Evolutionary conservation across 2,113 vertebrate species (phyloP), one percentile per base, ranked within the genome.

Genomic region (Mus musculus): DNA sequence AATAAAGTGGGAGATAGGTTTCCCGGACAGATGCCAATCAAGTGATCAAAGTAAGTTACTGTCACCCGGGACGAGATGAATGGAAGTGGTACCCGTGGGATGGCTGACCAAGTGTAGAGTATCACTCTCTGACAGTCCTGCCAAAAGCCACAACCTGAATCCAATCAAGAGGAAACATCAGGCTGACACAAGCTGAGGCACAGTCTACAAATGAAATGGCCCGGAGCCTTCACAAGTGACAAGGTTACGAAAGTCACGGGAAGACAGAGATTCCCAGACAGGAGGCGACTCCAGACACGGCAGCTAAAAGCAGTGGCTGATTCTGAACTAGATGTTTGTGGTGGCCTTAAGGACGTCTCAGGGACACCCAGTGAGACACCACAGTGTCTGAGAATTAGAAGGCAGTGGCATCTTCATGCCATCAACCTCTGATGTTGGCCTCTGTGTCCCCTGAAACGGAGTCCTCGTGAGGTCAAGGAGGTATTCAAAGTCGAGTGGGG

Each of bases 11-110:
- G n/a, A 28, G 5, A 54, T 19, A 26, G 52, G n/a, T 80, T 91
- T 89, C 54, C 89, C 89, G 19, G 20, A 77, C 92, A 87, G 77
- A 36, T 72, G 90, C 52, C 49, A 76, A 89, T 94, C 91, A 78
- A 82, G 56, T 2, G 85, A 75, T 85, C 90, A 91, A 78, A 94
- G 95, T 13, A 75, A 91, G 92, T 16, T 3, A 78, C 30, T 22
- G 36, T 14, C 80, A 3, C 71, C 9, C 20, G 84, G 7, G 69
- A 49, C 1, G 3, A 69, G 42, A 26, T 4, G 19, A 82, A 7
- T n/a, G 39, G 89, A 82, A 78, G 56, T 4, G 1, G 0, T 0
- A 30, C 1, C 0, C 85, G 81, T 0, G 12, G 2, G 88, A 93
- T 33, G 7, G 16, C 5, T 0, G 36, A 0, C 36, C 1, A 77